Base-by-base conservation (phyloP, 2,797 vertebrate species). In the Syndactyla subalaris region DNA sequence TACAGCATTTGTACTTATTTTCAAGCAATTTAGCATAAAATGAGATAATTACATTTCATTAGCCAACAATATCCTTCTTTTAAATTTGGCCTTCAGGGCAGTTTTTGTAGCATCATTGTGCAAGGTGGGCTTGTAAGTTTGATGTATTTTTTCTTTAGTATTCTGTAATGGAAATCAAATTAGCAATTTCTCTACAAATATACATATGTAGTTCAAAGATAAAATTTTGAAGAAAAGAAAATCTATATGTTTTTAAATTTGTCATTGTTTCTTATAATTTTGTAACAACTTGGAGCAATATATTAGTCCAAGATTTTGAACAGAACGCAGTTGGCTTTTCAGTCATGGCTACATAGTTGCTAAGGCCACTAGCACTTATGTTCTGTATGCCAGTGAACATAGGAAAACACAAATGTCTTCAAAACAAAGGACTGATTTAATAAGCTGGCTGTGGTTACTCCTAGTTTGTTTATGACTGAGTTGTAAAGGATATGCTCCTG, bases 351-450 rank as follows among this genome's bases (percentile, higher is more conserved):
- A 20, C 14, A 10, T n/a, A 14, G 23, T 68, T 0, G 0, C 29
- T 75, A 17, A 54, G 49, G 10, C 11, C 20, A 11, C 16, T 12
- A 39, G 27, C 15, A 34, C n/a, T 74, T 52, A 19, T 0, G 0
- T 78, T 73, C 49, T 51, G 6, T 73, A 10, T 48, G 29, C 52
- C 67, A 55, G 11, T 15, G 36, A 57, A 24, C 36, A 26, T 1
- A 62, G 32, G 22, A 51, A 68, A 92, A 71, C n/a, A 78, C 22
- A 58, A 39, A 45, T 48, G 6, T 55, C 39, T 85, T 79, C 67
- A 82, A 73, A 92, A n/a, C 11, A 73, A 88, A 75, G 39, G 41
- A 29, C 32, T 65, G 45, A 66, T 87, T 73, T 73, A 49, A 34
- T 67, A 79, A 83, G 6, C 15, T 79, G 4, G 67, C 81, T 81